Base-by-base conservation (phyloP, 2,797 vertebrate genomes). In the Toxotes lorentzi region DNA sequence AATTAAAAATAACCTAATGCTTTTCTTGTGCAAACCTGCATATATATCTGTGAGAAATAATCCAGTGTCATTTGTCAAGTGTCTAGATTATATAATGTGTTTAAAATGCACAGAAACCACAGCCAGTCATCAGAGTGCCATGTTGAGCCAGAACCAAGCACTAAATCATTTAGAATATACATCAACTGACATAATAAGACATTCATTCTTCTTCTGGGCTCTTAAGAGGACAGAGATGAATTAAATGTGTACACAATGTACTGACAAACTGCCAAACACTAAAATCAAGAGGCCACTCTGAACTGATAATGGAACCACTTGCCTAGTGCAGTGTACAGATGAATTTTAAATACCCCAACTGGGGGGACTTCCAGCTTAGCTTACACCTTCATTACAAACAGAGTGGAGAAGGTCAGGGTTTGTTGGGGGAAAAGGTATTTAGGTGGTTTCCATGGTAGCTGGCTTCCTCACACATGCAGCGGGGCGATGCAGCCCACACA, bases 391-490 rank as follows among this genome's bases (percentile, higher is more conserved):
- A 38, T 50, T 45, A n/a, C 73, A 61, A 19, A 63, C 54, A 24
- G 17, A 65, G 59, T 14, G 56, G 54, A 63, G 56, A 65, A 82
- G 87, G 83, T 87, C 79, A 66, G 50, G 17, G 43, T 77, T 82
- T 74, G 66, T 63, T 61, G 58, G 57, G 72, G 48, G 57, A 0
- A 35, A 48, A 43, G 56, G 71, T 72, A 68, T 83, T 78, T 71
- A 73, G 63, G 77, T 85, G 59, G 90, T 92, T 91, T 85, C 87
- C 88, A 88, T 88, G 76, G 85, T 21, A 85, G 73, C 86, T 56
- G 72, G 34, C 58, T 75, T 73, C 63, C 54, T 79, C 40, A 51
- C 78, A 70, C 73, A 81, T 79, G 70, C 66, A 54, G 76, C 58
- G 58, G 70, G 63, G 50, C 2, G 45, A 68, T 73, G 60, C 88